A percentile compares a stretch with the other conserved stretches of the same genome.
Conservation (phyloP, 2,888 invertebrate genomes). For the Calliphora vomitoria region DNA sequence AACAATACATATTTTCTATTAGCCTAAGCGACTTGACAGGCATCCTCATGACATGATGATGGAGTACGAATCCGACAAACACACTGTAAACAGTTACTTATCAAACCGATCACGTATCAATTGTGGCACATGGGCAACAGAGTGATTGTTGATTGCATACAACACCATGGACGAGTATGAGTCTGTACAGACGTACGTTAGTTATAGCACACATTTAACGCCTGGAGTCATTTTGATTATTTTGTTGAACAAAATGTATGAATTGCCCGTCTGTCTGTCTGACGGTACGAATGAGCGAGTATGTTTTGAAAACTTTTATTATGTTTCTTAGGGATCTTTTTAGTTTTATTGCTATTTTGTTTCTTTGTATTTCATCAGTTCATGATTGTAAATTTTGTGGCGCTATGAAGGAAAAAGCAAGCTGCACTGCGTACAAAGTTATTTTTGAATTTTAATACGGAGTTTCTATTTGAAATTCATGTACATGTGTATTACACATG, state of each 20-base stretch:
- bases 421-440: slow-evolving; percentile 38
- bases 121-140: slow-evolving; percentile 40
- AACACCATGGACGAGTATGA: slow-evolving; percentile 13
- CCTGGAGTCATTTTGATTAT: slow-evolving; percentile 56
- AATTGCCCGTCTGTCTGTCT: slow-evolving; percentile 8
- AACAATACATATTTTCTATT: no score
- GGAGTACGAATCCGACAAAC: no score
- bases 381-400: slow-evolving; percentile 30
- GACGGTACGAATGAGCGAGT: not conserved
- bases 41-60: not conserved
- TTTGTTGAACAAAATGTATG: slow-evolving; percentile 26
- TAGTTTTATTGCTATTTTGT: slow-evolving; percentile 25
- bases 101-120: slow-evolving; percentile 47
- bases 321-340: slow-evolving; percentile 14
- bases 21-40: not conserved
- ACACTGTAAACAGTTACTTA: slow-evolving; percentile 7
- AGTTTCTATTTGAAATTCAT: not conserved
- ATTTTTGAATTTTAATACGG: not conserved
- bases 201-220: slow-evolving; percentile 46
- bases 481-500: not conserved
- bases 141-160: slow-evolving; percentile 54
- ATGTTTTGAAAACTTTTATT: slow-evolving; percentile 18
- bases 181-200: slow-evolving; percentile 20
- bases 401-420: not conserved
- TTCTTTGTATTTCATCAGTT: slow-evolving; percentile 17